phyloP scores from a whole-genome alignment of 1,140 invertebrate genomes.

The Eupeodes corollae region DNA sequence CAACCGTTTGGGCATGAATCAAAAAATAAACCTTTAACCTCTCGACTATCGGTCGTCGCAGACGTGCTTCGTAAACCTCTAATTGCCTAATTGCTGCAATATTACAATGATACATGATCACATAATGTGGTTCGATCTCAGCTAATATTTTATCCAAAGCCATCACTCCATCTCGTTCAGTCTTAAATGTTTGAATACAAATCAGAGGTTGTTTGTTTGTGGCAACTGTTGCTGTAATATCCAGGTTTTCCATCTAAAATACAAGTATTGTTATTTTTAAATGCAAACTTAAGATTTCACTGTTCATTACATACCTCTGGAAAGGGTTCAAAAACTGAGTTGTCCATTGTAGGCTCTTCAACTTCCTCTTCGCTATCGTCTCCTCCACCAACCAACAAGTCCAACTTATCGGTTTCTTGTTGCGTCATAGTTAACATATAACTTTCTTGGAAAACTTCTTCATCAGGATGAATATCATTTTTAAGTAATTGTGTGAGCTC shows the following conservation, averaged over 20 bases:
- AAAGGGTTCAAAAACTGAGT: conserved; percentile 51
- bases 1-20: conserved; percentile 79
- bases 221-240: conserved; percentile 45
- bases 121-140: conserved; percentile 62
- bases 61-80: conserved; percentile 70
- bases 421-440: conserved; percentile 60
- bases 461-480: conserved; percentile 12
- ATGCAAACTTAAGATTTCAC: conserved; percentile 7
- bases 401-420: conserved; percentile 17
- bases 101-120: conserved; percentile 86
- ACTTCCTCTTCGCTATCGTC: conserved; percentile 25
- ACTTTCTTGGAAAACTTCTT: conserved; percentile 45
- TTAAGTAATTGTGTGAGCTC: conserved; percentile 27
- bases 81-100: conserved; percentile 77
- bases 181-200: conserved; percentile 64
- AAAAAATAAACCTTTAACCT: conserved; percentile 74
- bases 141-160: conserved; percentile 54
- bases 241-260: conserved; percentile 49
- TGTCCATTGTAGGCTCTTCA: conserved; percentile 23
- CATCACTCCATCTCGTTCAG: conserved; percentile 52
- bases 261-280: conserved; percentile 1
- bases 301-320: conserved; percentile 43
- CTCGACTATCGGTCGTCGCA: conserved; percentile 46
- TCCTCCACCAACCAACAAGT: conserved; percentile 11
- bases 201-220: conserved; percentile 48